Conservation (phyloP, 2,888 invertebrate species). For the Cosmopolites sordidus region DNA sequence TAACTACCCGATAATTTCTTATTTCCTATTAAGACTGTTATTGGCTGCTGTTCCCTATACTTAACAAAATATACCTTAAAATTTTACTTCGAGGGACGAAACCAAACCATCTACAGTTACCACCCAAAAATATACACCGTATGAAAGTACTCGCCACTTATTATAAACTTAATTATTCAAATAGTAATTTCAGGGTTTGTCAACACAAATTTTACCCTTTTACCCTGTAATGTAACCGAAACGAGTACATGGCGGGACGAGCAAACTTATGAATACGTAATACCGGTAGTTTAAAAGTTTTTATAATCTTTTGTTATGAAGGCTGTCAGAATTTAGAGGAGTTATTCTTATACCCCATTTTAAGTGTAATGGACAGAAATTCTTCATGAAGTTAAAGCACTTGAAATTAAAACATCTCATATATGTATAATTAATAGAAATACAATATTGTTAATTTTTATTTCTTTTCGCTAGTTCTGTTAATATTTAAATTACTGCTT, state of each 20-base stretch:
- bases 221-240: conserved; percentile 17
- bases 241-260: conserved; percentile 14
- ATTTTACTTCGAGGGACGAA: background rate
- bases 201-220: conserved; percentile 20
- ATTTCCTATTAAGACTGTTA: background rate
- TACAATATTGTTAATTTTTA: no score
- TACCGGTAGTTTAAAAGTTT: conserved; percentile 19
- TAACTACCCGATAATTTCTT: background rate
- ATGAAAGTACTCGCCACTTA: conserved; percentile 14
- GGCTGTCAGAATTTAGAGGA: background rate
- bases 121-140: background rate
- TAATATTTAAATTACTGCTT: no score
- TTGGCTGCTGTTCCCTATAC: background rate
- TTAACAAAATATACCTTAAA: background rate
- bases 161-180: conserved; percentile 23
- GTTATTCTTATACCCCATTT: no score
- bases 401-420: no score
- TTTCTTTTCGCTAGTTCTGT: no score
- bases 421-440: no score
- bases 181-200: conserved; percentile 21
- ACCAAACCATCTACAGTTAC: background rate
- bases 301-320: conserved; percentile 17
- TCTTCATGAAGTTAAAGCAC: no score
- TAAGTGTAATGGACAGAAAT: no score
- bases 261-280: conserved; percentile 23